Percentiles rank a stretch among this genome's conserved stretches.
phyloP scores from a whole-genome alignment of 1,140 invertebrate genomes.

The Vanessa atalanta region DNA sequence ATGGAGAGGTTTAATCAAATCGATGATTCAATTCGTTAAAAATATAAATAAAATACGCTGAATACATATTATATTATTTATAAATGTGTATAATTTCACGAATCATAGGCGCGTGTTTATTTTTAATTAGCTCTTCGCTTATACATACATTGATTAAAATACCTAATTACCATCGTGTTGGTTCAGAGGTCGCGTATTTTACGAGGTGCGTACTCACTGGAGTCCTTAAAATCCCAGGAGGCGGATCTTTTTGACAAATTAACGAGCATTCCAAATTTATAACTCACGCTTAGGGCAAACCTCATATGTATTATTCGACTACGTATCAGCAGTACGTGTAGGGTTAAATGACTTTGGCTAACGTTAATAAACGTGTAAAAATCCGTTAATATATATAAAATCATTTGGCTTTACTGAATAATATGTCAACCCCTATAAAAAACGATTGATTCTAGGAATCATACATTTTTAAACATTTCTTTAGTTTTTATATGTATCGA shows the following conservation, averaged over 20 bases:
- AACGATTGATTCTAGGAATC: too few relatives aligned
- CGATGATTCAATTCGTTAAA: too few relatives aligned
- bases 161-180: conserved; percentile 4
- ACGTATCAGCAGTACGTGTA: neutral
- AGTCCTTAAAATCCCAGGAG: conserved; percentile 1
- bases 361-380: neutral
- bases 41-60: too few relatives aligned
- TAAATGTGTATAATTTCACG: too few relatives aligned
- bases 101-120: neutral
- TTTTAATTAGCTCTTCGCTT: neutral
- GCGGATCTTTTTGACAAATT: conserved; percentile 19
- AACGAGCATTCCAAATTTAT: conserved; percentile 15
- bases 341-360: neutral
- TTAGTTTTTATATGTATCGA: too few relatives aligned
- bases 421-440: too few relatives aligned
- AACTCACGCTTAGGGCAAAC: neutral
- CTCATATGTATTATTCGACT: neutral
- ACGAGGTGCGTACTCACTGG: neutral
- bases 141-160: conserved; percentile 1
- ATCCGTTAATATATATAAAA: too few relatives aligned
- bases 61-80: too few relatives aligned
- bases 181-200: conserved; percentile 4
- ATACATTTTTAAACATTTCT: too few relatives aligned
- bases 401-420: too few relatives aligned
- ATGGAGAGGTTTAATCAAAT: too few relatives aligned